These are phyloP conservation scores for Morone saxatilis DNA, from an alignment of 2,113 vertebrate species.

Conservation along the genomic window DNA sequence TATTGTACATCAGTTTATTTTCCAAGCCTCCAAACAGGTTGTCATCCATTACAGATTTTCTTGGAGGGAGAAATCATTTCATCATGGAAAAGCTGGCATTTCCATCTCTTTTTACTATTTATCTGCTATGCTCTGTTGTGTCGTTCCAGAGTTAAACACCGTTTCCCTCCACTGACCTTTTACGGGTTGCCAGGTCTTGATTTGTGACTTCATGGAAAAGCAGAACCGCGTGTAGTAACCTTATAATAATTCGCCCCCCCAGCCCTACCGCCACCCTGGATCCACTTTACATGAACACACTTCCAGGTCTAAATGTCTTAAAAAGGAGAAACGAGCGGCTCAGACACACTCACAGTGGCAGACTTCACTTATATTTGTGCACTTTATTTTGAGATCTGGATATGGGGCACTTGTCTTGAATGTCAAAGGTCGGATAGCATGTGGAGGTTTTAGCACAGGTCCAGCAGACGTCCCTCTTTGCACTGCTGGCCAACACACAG, in stretches of 20 bases:
- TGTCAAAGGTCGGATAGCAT: slow-evolving; percentile 74
- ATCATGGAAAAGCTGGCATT: slow-evolving; percentile 58
- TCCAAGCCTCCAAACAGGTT: slow-evolving; percentile 51
- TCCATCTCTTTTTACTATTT: slow-evolving; percentile 41
- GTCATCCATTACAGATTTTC: slow-evolving; percentile 47
- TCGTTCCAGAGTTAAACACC: slow-evolving; percentile 35
- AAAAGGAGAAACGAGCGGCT: slow-evolving; percentile 67
- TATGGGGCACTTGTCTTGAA: slow-evolving; percentile 50
- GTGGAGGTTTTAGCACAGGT: slow-evolving; percentile 59
- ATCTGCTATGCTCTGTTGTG: slow-evolving; percentile 14
- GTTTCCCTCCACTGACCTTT: slow-evolving; percentile 70
- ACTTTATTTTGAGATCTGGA: slow-evolving; percentile 70
- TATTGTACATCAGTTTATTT: slow-evolving; percentile 43
- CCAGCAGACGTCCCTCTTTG: slow-evolving; percentile 12
- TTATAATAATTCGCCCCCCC: slow-evolving; percentile 40
- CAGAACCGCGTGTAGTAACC: slow-evolving; percentile 45
- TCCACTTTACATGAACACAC: slow-evolving; percentile 32
- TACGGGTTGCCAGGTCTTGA: slow-evolving; percentile 50
- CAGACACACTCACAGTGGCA: background rate
- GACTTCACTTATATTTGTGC: slow-evolving; percentile 46
- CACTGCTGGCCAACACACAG: slow-evolving; percentile 25
- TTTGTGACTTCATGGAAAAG: slow-evolving; percentile 78
- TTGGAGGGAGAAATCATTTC: slow-evolving; percentile 40
- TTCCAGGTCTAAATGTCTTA: slow-evolving; percentile 60
- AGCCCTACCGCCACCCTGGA: background rate